Evolutionary conservation across 2,113 vertebrate genomes (phyloP).

Genomic region (Tetrao urogallus): DNA sequence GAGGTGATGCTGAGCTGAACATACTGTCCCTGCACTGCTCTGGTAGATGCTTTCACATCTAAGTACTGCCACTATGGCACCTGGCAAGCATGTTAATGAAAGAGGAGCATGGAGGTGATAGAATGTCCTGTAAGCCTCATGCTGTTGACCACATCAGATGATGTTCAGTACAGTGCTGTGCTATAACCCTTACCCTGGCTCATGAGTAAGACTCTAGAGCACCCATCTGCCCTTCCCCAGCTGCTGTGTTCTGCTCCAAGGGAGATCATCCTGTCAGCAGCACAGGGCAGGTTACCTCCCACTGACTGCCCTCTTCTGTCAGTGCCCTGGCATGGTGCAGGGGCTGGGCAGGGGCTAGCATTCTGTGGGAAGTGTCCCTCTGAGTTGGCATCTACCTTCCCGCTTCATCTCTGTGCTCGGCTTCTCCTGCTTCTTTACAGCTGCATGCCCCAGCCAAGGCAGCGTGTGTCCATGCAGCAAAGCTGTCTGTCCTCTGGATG

Average conservation of each 20-base stretch:
- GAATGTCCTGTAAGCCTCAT: not conserved
- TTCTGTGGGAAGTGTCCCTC: not conserved
- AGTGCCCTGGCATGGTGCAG: not conserved
- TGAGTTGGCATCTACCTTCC: not conserved
- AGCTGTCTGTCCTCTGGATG: fast-evolving
- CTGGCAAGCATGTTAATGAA: not conserved
- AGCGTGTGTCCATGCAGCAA: not conserved
- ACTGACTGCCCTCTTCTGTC: not conserved
- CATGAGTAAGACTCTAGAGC: not conserved
- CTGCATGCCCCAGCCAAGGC: fast-evolving
- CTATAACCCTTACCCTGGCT: not conserved
- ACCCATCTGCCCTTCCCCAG: not conserved
- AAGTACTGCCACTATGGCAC: not conserved
- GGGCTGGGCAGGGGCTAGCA: not conserved
- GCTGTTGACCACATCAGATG: not conserved
- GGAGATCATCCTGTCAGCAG: not conserved
- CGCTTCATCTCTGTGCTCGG: fast-evolving
- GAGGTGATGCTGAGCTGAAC: not conserved
- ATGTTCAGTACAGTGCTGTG: not conserved
- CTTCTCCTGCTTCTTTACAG: not conserved
- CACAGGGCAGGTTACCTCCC: not conserved
- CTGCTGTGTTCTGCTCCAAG: not conserved
- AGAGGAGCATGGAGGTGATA: not conserved
- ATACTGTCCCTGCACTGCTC: not conserved
- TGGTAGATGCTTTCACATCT: not conserved